Conservation (phyloP, 37 sponge, comb jelly and placozoan genomes). For the Cliona cf. orientalis region DNA sequence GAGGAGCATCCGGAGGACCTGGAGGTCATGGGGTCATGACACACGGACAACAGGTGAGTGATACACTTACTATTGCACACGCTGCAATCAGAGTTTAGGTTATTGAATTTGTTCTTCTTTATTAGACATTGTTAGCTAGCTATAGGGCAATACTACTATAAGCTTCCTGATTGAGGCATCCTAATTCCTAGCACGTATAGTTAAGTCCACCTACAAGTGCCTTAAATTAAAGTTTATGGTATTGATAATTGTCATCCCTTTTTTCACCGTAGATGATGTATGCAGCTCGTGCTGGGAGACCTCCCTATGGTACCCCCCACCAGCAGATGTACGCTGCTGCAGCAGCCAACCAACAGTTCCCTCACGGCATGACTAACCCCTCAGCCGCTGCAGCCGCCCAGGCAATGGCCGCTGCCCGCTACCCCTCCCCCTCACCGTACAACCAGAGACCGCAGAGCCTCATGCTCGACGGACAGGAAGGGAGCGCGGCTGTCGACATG, state of each 20-base stretch:
- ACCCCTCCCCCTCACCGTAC: slow-evolving; percentile 7
- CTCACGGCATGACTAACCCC: too few species aligned
- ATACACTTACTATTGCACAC: too few species aligned
- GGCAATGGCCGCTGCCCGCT: background rate
- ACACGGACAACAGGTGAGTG: background rate
- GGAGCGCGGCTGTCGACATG: background rate
- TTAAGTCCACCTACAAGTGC: too few species aligned
- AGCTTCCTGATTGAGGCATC: too few species aligned
- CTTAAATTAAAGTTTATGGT: too few species aligned
- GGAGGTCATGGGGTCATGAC: background rate
- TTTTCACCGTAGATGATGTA: too few species aligned
- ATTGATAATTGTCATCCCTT: too few species aligned
- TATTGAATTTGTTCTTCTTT: background rate
- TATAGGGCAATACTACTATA: background rate
- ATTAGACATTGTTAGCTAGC: background rate
- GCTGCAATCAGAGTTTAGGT: background rate
- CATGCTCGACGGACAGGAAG: background rate
- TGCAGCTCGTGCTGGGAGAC: too few species aligned
- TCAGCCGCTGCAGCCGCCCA: too few species aligned
- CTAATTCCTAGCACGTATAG: too few species aligned
- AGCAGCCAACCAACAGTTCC: background rate
- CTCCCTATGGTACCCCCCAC: slow-evolving; percentile 6
- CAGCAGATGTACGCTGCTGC: background rate
- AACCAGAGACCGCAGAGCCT: slow-evolving; percentile 41
- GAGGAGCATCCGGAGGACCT: too few species aligned